Evolutionary conservation across 2,797 vertebrate genomes (phyloP), one percentile per base, ranked within the genome.

Genomic region (Bucorvus abyssinicus): DNA sequence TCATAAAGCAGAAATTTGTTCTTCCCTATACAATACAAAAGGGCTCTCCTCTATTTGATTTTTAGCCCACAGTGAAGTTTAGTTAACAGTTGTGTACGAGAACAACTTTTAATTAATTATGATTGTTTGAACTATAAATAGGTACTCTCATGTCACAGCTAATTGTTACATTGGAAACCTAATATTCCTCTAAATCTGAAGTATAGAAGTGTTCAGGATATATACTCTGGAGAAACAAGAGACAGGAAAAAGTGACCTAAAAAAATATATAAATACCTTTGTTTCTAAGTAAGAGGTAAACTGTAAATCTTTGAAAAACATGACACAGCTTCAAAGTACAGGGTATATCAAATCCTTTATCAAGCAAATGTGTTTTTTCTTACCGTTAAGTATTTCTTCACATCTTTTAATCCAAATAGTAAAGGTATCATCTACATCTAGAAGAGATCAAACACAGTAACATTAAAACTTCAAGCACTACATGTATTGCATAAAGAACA

Each of bases 341-440:
- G 17, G 24, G 27, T 8, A 17, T 26, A 90, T 34, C 64, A 82
- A 93, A 87, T 21, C 32, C 45, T 32, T 34, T 29, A 83, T 2
- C 7, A 87, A 88, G 22, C 36, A 65, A 61, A 44, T 0, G 16
- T 30, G 6, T 0, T 32, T 42, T 75, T 47, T 97, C 99, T 98
- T 97, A 99, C 99, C 97, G 1, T 93, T 97, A 96, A 99, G 97
- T 85, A 96, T 98, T 96, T 99, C 99, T 92, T 99, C 98, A 97
- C 99, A 99, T 47, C 95, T 98, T 95, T 98, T 98, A 95, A 99
- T 98, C 99, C 99, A 99, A 89, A 97, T 64, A 93, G 98, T 96
- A 97, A 99, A 99, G 19, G 97, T 96, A 92, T 97, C 95, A 94
- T 98, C 98, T 73, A 98, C 97, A 97, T 89, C 99, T 99, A 97